phyloP scores from a whole-genome alignment of 2,888 invertebrate genomes.

The Diaprepes abbreviatus region DNA sequence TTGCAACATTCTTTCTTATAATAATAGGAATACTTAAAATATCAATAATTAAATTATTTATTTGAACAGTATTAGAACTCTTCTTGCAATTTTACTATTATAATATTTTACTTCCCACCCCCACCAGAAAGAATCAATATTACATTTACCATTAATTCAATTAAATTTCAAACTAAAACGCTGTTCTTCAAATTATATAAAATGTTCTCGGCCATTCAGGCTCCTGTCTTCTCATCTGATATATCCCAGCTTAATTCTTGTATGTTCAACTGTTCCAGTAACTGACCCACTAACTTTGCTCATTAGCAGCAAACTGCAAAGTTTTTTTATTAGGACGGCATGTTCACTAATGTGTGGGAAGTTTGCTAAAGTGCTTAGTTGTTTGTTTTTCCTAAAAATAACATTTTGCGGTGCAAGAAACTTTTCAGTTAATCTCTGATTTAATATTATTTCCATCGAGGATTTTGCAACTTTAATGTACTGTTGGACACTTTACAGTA shows the following conservation, averaged over 20 bases:
- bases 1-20: no score
- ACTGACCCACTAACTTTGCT: slow-evolving; percentile 53
- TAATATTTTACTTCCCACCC: no score
- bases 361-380: slow-evolving; percentile 11
- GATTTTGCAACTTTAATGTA: no score
- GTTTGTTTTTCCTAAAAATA: not conserved
- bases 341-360: slow-evolving; percentile 14
- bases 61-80: no score
- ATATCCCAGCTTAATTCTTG: slow-evolving; percentile 54
- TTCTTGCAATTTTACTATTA: no score
- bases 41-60: no score
- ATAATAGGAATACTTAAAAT: no score
- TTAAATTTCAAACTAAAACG: not conserved
- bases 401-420: slow-evolving; percentile 3
- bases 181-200: not conserved
- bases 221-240: not conserved
- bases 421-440: not conserved
- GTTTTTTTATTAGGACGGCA: slow-evolving; percentile 10
- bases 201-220: not conserved
- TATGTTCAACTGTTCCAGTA: slow-evolving; percentile 51
- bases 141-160: not conserved
- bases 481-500: no score
- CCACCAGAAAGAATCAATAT: no score
- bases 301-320: slow-evolving; percentile 49
- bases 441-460: no score